Evolutionary conservation across 2,113 vertebrate genomes (phyloP), one percentile per base, ranked within the genome.

Genomic region (Saiga tatarica): DNA sequence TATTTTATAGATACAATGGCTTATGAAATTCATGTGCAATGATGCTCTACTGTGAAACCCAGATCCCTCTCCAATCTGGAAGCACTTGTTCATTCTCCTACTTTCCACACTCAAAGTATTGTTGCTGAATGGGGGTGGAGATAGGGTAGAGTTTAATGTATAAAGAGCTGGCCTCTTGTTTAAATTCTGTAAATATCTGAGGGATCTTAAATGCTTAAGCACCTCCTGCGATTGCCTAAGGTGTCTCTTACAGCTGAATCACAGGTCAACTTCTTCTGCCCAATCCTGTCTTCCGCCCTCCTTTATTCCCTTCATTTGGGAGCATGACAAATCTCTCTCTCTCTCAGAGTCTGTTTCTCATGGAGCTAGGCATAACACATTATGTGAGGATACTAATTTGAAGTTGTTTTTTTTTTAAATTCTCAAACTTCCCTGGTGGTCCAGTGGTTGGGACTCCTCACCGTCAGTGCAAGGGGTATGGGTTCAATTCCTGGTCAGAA

Each of bases 41-140:
- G 36, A 3, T 28, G 36, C 36, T 50, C 11, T 95, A 1, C 19
- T 33, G 13, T 52, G 12, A 39, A 12, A 14, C 19, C 15, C 30
- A 50, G 52, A 25, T 25, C 36, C 6, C 5, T 13, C 8, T 30
- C 19, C 14, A 28, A 0, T 2, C 30, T 21, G 19, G 17, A 86
- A 36, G 0, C 45, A 55, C 15, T 14, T 3, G 10, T 13, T 8
- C 3, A 21, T 16, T 6, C 59, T 5, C 47, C 55, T 8, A 6
- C 5, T 55, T 2, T 26, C 39, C 71, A 21, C 36, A 16, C 15
- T 30, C 13, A 19, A 28, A 39, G 12, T 21, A 3, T 13, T 33
- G 2, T 28, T 78, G 25, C 76, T 16, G 8, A 62, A 42, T 6
- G 9, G 1, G 0, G 1, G 10, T 55, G 26, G 15, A 17, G 2